Evolutionary conservation across 2,888 invertebrate genomes (phyloP), one percentile per base, ranked within the genome.

Genomic region (Temnothorax ravouxi): DNA sequence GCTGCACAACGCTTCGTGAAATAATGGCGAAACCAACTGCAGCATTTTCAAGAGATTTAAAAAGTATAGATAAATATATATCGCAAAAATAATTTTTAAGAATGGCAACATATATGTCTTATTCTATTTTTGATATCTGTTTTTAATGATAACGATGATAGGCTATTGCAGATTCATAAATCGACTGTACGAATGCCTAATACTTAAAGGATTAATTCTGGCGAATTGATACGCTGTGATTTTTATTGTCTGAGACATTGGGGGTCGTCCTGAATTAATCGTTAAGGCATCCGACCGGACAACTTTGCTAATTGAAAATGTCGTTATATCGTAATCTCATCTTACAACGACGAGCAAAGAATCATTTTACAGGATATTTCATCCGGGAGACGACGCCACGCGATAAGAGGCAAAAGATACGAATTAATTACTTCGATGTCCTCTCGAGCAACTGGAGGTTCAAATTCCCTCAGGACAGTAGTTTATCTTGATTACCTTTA

Each of bases 401-500:
- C 86, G 91, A 87, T 87, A 87, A 86, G 88, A 88, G 75, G 84
- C 67, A 76, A 87, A 89, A 89, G 89, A 90, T 88, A 90, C 87
- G 87, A 89, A 91, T 91, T 89, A 91, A 90, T 91, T 89, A 89
- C 88, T 86, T 88, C 88, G 88, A 90, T 91, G 88, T 90, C 87
- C 88, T 86, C 86, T 83, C 83, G 79, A 85, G 86, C 86, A 88
- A 84, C 86, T 84, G 89, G 84, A 91, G 89, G 88, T 88, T 90
- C 90, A 88, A 90, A 90, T 84, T 90, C 89, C 84, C 89, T 84
- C 81, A 74, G 87, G 91, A 87, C 88, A 88, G 90, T 89, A 89
- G 90, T 91, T 90, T 88, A 90, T 90, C 89, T 89, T 91, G 91
- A 91, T 91, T 91, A 90, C 90, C 90, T 88, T 84, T 88, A 90